Base-by-base conservation (phyloP, 2,113 vertebrate genomes). In the Rhagologus leucostigma region DNA sequence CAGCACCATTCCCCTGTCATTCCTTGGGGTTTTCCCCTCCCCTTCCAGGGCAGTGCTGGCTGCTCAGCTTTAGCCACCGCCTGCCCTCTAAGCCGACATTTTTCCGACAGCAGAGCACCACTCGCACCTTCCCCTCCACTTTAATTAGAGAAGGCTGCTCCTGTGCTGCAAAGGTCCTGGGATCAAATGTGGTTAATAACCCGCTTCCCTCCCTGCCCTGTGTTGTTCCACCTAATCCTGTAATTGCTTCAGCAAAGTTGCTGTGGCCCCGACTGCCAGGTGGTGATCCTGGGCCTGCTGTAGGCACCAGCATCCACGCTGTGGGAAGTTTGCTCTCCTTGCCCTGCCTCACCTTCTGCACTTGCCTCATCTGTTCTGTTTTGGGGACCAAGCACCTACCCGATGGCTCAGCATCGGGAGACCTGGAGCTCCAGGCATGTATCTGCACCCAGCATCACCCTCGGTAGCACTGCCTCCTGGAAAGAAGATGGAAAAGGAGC, bases 151-250 rank as follows among this genome's bases (percentile, higher is more conserved):
- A 78, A 67, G 77, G 62, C 87, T 96, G 89, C 37, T 87, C 37
- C 69, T 1, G 2, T 18, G 50, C 75, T 10, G 6, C 91, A 94
- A 29, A 96, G 87, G 84, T 94, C 90, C 55, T 19, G 47, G 78
- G 90, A 89, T 95, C 91, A 95, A 84, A 91, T 80, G 82, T 95
- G 87, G 63, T 77, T 91, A 95, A 95, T 91, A 87, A 67, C 82
- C 55, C 5, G 17, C n/a, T 94, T 88, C 53, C 71, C 82, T 86
- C 50, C 46, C 67, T 6, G 4, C 30, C 29, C 35, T 1, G 35
- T 87, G 75, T 95, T 95, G 84, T 95, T 95, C 67, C 56, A 81
- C 64, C 85, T 96, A 96, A 96, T 96, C 94, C 89, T 86, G 44
- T 95, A 96, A 93, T 95, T 97, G 90, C 91, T 64, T 88, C 59